Base-by-base conservation (phyloP, 2,113 vertebrate genomes). In the Oncorhynchus tshawytscha region DNA sequence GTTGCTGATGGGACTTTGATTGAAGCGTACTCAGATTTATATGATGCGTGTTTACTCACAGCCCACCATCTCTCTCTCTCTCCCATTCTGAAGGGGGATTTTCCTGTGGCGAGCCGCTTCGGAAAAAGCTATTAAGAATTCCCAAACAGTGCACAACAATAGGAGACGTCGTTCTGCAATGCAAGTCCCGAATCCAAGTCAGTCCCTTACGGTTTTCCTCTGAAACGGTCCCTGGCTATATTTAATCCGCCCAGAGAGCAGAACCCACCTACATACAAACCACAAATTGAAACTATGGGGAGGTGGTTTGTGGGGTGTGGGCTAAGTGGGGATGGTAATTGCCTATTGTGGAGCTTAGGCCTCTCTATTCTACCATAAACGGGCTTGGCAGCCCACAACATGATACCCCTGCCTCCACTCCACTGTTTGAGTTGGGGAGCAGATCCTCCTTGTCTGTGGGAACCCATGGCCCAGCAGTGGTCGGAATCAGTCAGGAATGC, bases 91-190 rank as follows among this genome's bases (percentile, higher is more conserved):
- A 91, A 91, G 85, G 88, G 88, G 89, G 89, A 91, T 90, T 93
- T 93, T 93, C 89, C 90, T 94, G 91, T 84, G 87, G 90, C 84
- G 83, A 80, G 80, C 84, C 82, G 88, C 89, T 87, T 92, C 81
- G 88, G 90, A 92, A 93, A 92, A 92, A 93, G 87, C 87, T 91
- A 93, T 92, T 91, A 90, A 92, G 89, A 93, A 91, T 90, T 91
- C 89, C 88, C 90, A 91, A 93, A 91, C 89, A 90, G 83, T 70
- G 78, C 87, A 92, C 89, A 90, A 91, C 91, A 90, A 92, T 90
- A 85, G 87, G 83, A 89, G 88, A 88, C 89, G 87, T 92, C 87
- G 64, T 87, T 85, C 79, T 85, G 84, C 89, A 88, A 84, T 86
- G 83, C 87, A 83, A 88, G 81, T 90, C 89, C 86, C 84, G 72